phyloP scores from a whole-genome alignment of 2,797 vertebrate genomes.

The Tenualosa ilisha region DNA sequence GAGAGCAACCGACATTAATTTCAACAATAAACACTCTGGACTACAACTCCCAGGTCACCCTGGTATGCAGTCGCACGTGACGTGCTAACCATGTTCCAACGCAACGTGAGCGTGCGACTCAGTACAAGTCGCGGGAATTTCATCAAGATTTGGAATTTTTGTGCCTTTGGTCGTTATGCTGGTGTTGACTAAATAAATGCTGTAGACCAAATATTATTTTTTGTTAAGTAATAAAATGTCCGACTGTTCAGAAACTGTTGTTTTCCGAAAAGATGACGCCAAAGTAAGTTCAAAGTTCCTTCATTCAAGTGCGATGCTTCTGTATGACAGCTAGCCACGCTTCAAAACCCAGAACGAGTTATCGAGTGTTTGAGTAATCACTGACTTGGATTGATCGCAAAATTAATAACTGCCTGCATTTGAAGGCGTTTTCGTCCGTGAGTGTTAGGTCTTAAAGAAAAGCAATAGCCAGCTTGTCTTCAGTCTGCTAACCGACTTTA shows the following conservation, averaged over 20 bases:
- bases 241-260: slow-evolving; percentile 27
- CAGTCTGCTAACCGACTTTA: no score
- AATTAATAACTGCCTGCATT: no score
- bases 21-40: background rate
- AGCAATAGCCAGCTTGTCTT: no score
- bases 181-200: background rate
- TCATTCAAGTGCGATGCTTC: background rate
- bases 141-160: background rate
- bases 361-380: background rate
- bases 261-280: slow-evolving; percentile 29
- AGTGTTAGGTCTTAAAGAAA: no score
- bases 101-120: background rate
- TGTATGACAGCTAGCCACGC: background rate
- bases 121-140: slow-evolving; percentile 3
- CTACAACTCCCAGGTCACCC: background rate
- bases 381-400: background rate
- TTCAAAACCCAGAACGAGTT: background rate
- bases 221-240: background rate
- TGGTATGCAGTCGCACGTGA: background rate
- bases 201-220: background rate
- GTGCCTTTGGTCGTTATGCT: background rate
- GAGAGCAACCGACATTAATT: no score
- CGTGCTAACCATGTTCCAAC: background rate
- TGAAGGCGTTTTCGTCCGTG: no score
- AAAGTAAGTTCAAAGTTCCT: slow-evolving; percentile 33